Conservation (phyloP, 1,140 invertebrate species). For the Hylaeus volcanicus region DNA sequence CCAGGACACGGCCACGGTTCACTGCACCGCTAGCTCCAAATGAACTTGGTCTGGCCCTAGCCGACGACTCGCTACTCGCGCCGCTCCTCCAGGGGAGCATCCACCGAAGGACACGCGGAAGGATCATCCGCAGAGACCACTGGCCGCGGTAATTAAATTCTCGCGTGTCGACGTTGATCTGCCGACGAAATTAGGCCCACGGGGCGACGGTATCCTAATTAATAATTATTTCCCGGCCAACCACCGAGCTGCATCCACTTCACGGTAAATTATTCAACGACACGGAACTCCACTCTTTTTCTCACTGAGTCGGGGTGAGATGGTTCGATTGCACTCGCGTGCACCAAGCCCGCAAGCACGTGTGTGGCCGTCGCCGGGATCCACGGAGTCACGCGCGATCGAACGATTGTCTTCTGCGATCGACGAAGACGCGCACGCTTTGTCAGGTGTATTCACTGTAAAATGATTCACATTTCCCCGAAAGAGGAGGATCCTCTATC, state of each 20-base stretch:
- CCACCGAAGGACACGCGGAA: not conserved
- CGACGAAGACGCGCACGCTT: not conserved
- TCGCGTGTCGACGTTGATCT: slow-evolving; percentile 18
- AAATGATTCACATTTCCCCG: no score
- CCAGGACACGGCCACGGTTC: slow-evolving; percentile 29
- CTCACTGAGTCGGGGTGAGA: not conserved
- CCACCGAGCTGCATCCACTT: not conserved
- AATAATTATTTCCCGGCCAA: not conserved
- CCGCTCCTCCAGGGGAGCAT: not conserved
- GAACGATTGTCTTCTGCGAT: not conserved
- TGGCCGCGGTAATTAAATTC: slow-evolving; percentile 19
- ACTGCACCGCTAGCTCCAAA: slow-evolving; percentile 39
- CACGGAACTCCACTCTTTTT: not conserved
- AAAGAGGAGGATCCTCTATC: not conserved
- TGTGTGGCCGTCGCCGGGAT: not conserved
- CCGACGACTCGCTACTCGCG: slow-evolving; percentile 32
- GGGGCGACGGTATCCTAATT: not conserved
- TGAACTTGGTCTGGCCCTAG: slow-evolving; percentile 37
- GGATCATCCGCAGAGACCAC: not conserved
- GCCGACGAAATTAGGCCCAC: not conserved
- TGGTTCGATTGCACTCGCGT: not conserved
- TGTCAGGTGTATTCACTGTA: not conserved
- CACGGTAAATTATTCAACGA: not conserved
- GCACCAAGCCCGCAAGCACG: slow-evolving; percentile 9
- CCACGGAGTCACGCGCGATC: not conserved